Evolutionary conservation across 2,888 invertebrate species (phyloP), one percentile per base, ranked within the genome.

Genomic region (Aproaerema taeniolella): DNA sequence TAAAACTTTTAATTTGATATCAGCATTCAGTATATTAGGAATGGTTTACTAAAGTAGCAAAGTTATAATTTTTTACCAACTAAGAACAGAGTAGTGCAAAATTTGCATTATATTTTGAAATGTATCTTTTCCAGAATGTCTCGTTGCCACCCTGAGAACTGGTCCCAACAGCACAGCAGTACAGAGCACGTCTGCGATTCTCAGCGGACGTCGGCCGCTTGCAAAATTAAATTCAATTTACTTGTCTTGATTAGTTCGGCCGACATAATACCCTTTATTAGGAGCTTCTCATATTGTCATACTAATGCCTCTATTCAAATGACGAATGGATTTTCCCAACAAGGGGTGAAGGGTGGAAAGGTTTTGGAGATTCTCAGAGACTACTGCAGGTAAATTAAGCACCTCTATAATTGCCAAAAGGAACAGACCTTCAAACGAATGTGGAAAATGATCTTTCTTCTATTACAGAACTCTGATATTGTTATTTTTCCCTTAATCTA

Each of bases 221-320:
- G 71, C 72, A 76, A 78, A 75, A 78, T 79, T 76, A 75, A 76
- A 78, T 78, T 76, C 76, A 79, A 78, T 79, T 79, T 72, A 74
- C 67, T 63, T 58, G 64, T 57, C 69, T 76, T 76, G 76, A 79
- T 79, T 79, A 77, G 73, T 73, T 77, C 66, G 59, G 63, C 57
- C 61, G 57, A 50, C 59, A 67, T 71, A 72, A 75, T 69, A 55
- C 54, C 52, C 54, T 55, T 60, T 66, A 68, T 66, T 60, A 59
- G 60, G 56, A 58, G 49, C 47, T 53, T 55, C 55, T 56, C 55
- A 58, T 51, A 61, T 61, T 64, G 56, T 65, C 37, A 38, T 33
- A 33, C 24, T 32, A 10, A 41, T 36, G 28, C 29, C 12, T 8
- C 1, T n/a, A 29, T 29, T 29, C 16, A n/a, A 12, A 28, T 9